Evolutionary conservation across 2,113 vertebrate genomes (phyloP), one percentile per base, ranked within the genome.

Genomic region (Scatophagus argus): DNA sequence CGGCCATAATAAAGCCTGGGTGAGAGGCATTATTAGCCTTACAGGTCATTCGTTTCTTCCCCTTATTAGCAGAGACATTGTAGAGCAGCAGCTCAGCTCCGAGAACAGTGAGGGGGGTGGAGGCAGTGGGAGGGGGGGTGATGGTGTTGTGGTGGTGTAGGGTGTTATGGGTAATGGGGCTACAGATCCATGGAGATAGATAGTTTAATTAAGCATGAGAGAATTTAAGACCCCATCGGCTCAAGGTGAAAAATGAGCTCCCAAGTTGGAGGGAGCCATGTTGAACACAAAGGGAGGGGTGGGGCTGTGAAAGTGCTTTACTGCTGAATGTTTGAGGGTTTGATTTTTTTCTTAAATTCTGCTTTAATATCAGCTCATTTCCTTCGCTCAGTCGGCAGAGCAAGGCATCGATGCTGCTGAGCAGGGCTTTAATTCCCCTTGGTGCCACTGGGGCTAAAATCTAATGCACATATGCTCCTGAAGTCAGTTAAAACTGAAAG

Each of bases 201-300:
- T 88, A 65, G 87, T 86, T 90, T 92, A 91, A 90, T 93, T 90
- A 94, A 84, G 74, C 79, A 64, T 56, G 54, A 77, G 65, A 89
- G 84, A 80, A 92, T 92, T 92, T 89, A 92, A 86, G 87, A 87
- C 81, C 85, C 76, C 74, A 19, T 77, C 49, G 77, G 79, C 71
- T 78, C 3, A 49, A 76, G 72, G 83, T 86, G 84, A 92, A 84
- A 88, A 86, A 89, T 78, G 72, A 88, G 81, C 61, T 69, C 21
- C 1, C 52, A 74, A 74, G 77, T 38, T 0, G 21, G 56, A 70
- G 32, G 58, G 51, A 74, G 70, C 31, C 21, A 59, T 60, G 74
- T 29, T 69, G 17, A 63, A 55, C 38, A 39, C 31, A 8, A 31
- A 43, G 29, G 41, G 66, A 2, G 60, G n/a, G 2, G 36, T 0